Conservation (phyloP, 64 coral and sea anemone species). For the Anthopleura sola region DNA sequence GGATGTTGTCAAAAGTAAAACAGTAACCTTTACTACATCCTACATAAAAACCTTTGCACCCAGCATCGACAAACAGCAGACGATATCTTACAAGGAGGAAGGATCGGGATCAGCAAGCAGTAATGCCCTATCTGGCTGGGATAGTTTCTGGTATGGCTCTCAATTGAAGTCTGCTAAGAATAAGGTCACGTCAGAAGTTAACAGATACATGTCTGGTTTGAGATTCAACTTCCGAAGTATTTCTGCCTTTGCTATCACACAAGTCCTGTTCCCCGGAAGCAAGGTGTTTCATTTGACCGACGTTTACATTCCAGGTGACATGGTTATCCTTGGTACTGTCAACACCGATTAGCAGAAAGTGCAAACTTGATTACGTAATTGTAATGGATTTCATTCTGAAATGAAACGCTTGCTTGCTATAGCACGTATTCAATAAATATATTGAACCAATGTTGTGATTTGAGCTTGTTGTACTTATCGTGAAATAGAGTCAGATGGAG, state of each 20-base stretch:
- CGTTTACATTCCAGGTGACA: conserved; percentile 45
- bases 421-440: too few species aligned
- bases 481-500: too few species aligned
- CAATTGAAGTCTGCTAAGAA: conserved; percentile 3
- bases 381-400: too few species aligned
- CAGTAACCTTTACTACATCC: conserved; percentile 31
- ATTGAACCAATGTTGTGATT: too few species aligned
- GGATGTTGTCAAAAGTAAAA: background rate
- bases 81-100: conserved; percentile 33
- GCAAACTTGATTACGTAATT: too few species aligned
- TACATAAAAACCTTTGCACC: conserved; percentile 27
- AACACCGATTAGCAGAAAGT: too few species aligned
- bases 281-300: conserved; percentile 15
- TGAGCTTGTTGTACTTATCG: too few species aligned
- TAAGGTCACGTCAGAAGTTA: background rate
- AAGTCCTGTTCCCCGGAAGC: conserved; percentile 31
- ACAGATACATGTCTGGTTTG: conserved; percentile 16
- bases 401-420: too few species aligned
- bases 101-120: conserved; percentile 12
- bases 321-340: conserved; percentile 28
- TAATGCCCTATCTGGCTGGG: background rate
- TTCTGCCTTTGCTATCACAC: conserved; percentile 37
- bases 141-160: background rate
- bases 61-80: conserved; percentile 26
- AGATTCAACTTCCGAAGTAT: conserved; percentile 47